Evolutionary conservation across 2,113 vertebrate genomes (phyloP).

Genomic region (Charina bottae): DNA sequence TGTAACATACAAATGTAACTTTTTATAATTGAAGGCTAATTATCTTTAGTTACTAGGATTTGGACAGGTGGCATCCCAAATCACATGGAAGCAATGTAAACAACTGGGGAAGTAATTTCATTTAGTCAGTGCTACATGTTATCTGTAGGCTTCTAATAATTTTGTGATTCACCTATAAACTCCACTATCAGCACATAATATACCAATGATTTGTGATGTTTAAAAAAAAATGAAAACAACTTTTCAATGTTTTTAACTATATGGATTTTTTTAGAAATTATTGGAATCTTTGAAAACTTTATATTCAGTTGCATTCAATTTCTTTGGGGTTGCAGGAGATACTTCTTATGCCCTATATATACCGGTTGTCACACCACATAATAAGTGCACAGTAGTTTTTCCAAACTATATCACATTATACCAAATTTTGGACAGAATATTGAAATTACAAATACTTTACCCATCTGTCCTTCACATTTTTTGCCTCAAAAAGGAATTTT

Average conservation of each 20-base stretch:
- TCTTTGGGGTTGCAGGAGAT: not conserved
- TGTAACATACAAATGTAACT: conserved; percentile 2
- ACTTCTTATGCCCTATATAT: not conserved
- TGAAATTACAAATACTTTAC: too few species aligned
- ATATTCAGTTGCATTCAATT: not conserved
- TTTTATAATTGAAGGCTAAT: conserved; percentile 29
- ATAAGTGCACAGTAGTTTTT: not conserved
- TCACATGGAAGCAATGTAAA: not conserved
- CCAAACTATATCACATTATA: not conserved
- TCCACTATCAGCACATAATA: not conserved
- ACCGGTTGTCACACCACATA: not conserved
- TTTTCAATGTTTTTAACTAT: not conserved
- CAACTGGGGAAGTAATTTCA: not conserved
- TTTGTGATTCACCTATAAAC: not conserved
- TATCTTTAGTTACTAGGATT: conserved; percentile 8
- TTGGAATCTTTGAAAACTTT: not conserved
- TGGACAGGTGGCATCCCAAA: conserved; percentile 1
- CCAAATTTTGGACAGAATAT: not conserved
- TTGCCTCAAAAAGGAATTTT: not conserved
- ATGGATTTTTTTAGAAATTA: not conserved
- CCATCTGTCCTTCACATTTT: not conserved
- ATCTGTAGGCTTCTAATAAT: not conserved
- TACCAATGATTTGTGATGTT: not conserved
- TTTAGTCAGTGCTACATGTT: not conserved
- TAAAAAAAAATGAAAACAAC: not conserved